phyloP scores from a whole-genome alignment of 2,888 invertebrate genomes.

The Tridacna crocea region DNA sequence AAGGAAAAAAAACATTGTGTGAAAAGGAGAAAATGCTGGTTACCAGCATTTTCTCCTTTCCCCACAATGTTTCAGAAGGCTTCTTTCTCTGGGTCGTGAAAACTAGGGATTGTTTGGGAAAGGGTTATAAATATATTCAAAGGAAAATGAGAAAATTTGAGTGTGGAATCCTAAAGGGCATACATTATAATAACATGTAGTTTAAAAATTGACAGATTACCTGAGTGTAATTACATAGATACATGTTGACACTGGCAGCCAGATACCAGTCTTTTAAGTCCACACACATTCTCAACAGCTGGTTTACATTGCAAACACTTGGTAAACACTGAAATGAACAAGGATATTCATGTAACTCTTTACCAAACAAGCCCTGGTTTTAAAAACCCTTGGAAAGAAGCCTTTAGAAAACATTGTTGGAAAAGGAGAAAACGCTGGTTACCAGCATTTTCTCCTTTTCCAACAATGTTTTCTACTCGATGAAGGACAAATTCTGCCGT shows the following conservation, averaged over 20 bases:
- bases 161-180: background rate
- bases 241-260: conserved; percentile 71
- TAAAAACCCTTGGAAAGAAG: no score
- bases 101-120: background rate
- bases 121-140: background rate
- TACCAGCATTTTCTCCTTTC: background rate
- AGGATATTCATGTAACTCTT: background rate
- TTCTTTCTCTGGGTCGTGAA: background rate
- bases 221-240: conserved; percentile 72
- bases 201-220: conserved; percentile 48
- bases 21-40: conserved; percentile 1
- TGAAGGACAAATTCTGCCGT: no score
- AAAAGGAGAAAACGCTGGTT: no score
- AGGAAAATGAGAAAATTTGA: background rate
- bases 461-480: no score
- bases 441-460: no score
- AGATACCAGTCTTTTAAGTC: conserved; percentile 74
- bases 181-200: background rate
- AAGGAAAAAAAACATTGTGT: background rate
- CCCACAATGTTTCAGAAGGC: background rate
- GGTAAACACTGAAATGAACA: conserved; percentile 68
- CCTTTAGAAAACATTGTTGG: no score
- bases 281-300: conserved; percentile 69
- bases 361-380: no score
- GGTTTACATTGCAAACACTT: conserved; percentile 66